Evolutionary conservation across 2,797 vertebrate species (phyloP).

Genomic region (Centropyge bicolor): DNA sequence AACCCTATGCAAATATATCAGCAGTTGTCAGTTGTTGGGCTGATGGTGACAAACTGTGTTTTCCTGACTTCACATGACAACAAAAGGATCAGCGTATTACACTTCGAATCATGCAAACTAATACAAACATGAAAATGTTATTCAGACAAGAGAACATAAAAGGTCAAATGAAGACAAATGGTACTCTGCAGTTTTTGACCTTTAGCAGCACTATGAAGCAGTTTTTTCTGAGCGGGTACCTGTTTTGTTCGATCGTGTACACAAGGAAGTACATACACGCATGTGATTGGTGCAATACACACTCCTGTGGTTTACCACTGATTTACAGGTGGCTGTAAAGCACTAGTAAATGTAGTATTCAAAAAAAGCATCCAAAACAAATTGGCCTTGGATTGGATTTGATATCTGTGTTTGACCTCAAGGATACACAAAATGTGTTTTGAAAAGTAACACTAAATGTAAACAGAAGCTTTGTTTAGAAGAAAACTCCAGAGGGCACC

Average conservation of each 20-base stretch:
- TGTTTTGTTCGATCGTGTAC: neutral
- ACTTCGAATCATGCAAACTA: neutral
- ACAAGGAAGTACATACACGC: neutral
- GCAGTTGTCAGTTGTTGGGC: too few species aligned
- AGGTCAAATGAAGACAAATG: neutral
- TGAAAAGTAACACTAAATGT: neutral
- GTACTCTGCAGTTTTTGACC: neutral
- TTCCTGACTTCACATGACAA: neutral
- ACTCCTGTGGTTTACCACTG: neutral
- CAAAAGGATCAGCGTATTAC: neutral
- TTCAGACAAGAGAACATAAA: constrained; percentile 7
- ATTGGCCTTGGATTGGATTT: neutral
- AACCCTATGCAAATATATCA: too few species aligned
- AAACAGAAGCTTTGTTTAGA: neutral
- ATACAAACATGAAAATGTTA: neutral
- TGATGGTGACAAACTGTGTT: neutral
- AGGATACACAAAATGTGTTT: neutral
- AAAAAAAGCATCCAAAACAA: neutral
- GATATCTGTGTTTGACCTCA: neutral
- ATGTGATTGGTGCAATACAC: neutral
- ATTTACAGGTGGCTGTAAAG: neutral
- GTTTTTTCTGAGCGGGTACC: neutral
- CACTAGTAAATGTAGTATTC: neutral
- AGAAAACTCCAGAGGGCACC: neutral
- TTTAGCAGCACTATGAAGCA: neutral